Evolutionary conservation across 2,113 vertebrate genomes (phyloP), one percentile per base, ranked within the genome.

Genomic region (Nesoenas mayeri): DNA sequence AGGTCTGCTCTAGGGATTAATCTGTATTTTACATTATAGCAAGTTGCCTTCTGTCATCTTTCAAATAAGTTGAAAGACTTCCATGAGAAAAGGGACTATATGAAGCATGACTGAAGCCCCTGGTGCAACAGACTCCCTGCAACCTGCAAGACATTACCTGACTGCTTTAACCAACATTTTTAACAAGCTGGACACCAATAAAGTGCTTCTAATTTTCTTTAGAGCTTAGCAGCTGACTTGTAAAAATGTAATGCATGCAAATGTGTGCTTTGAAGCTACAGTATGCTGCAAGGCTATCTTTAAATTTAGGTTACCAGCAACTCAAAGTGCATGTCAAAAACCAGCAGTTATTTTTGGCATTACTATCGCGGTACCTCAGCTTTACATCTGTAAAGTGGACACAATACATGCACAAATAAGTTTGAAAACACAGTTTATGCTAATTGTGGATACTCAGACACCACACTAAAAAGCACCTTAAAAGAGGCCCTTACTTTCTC

Each of bases 1-100:
- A 89, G 20, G 42, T 64, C 48, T 75, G 29, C 66, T 94, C 78
- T 79, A 83, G 57, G 72, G 51, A 70, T 80, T 17, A 94, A 74
- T 73, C 36, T 47, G 26, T 69, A 88, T 85, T 83, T 85, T 77
- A 36, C 51, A 54, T 65, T 57, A 79, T 53, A 80, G 44, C 18
- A 88, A 75, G 28, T 54, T 22, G 15, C 11, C 12, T 85, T 38
- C n/a, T 60, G 15, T 80, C 54, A 58, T 47, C 84, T 88, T 72
- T 62, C 38, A 83, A 78, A 53, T 16, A 86, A 79, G 11, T 5
- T 77, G n/a, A 73, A 93, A 73, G 36, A 29, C 10, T 62, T 91
- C n/a, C 38, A n/a, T 70, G 73, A 93, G 28, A 69, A 82, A 85
- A 77, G 22, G 32, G 20, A 40, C 26, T 31, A 8, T 15, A 40